Conservation (phyloP, 2,113 vertebrate species). For the Glareola pratincola region DNA sequence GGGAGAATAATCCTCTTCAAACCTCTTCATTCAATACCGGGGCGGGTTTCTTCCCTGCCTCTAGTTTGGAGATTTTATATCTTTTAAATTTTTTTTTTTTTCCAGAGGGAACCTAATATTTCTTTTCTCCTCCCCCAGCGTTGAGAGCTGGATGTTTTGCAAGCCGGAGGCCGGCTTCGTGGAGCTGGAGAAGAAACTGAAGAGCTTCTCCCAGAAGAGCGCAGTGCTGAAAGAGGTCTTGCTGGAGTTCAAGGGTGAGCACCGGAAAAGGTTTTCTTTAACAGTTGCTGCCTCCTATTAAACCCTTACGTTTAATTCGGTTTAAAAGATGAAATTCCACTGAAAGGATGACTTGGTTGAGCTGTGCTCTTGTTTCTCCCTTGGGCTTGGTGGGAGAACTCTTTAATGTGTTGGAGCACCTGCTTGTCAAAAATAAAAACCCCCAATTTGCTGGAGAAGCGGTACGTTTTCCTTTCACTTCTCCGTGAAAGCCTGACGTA, state of each 20-base stretch:
- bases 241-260: conserved; percentile 52
- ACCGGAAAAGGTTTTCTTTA: not conserved
- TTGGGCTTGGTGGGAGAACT: not conserved
- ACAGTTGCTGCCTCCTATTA: no score
- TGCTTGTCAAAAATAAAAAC: not conserved
- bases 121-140: not conserved
- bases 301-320: not conserved
- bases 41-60: not conserved
- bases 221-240: not conserved
- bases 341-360: no score
- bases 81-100: not conserved
- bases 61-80: not conserved
- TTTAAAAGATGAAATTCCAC: not conserved
- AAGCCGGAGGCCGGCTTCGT: not conserved
- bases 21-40: no score
- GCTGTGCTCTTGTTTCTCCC: not conserved
- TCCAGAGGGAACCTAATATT: not conserved
- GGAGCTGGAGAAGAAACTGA: conserved; percentile 22
- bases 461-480: not conserved
- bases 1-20: not conserved
- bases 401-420: accelerated
- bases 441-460: not conserved
- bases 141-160: conserved; percentile 34
- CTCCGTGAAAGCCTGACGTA: not conserved
- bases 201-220: conserved; percentile 36